A percentile compares a stretch with the other conserved stretches of the same genome.
Evolutionary conservation across 1,140 invertebrate species (phyloP).

Genomic region (Liolophura sinensis): DNA sequence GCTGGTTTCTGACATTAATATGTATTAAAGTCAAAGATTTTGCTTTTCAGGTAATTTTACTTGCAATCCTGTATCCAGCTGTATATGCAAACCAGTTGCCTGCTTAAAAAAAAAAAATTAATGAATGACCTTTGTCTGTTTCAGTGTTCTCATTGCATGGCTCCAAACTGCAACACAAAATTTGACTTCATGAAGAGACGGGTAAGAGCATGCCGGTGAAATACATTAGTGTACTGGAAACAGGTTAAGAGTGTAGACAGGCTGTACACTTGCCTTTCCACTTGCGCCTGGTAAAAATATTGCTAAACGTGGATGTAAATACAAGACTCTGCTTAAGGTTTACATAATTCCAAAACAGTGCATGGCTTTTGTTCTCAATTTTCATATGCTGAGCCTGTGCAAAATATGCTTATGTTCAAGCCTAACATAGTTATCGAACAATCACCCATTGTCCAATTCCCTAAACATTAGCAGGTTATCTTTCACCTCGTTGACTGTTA

Average conservation of each 20-base stretch:
- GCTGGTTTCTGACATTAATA: too few species aligned
- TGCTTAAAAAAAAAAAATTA: not conserved
- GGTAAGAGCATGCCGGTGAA: slow-evolving; percentile 41
- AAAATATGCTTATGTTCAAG: too few species aligned
- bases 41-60: not conserved
- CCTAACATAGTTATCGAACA: too few species aligned
- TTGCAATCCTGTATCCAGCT: not conserved
- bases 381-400: too few species aligned
- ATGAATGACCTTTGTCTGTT: slow-evolving; percentile 37
- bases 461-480: too few species aligned
- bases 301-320: too few species aligned
- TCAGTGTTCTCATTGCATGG: slow-evolving; percentile 55
- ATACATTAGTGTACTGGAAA: not conserved
- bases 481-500: too few species aligned
- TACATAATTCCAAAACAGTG: too few species aligned
- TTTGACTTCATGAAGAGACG: slow-evolving; percentile 62
- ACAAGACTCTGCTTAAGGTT: too few species aligned
- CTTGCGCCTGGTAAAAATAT: too few species aligned
- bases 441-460: too few species aligned
- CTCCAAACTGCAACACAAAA: slow-evolving; percentile 52
- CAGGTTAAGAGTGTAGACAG: not conserved
- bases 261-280: not conserved
- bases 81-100: not conserved
- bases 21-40: not conserved
- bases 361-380: too few species aligned